Evolutionary conservation across 2,888 invertebrate genomes (phyloP).

Genomic region (Ceratothoa steindachneri): DNA sequence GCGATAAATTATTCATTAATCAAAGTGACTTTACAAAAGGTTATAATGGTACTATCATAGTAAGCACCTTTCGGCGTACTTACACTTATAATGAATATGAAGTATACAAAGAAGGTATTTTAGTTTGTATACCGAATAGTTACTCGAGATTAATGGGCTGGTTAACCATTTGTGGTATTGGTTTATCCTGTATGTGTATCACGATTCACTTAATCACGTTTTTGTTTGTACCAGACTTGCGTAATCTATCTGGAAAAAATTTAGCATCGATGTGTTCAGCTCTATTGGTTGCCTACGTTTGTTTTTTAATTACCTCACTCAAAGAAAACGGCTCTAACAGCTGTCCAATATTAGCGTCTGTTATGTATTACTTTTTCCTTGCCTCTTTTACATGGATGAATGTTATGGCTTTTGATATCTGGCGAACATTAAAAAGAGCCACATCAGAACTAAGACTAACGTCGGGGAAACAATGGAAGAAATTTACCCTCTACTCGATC

Average conservation of each 20-base stretch:
- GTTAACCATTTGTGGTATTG: conserved; percentile 55
- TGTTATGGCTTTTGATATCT: conserved; percentile 58
- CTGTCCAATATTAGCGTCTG: conserved; percentile 55
- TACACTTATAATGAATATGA: conserved; percentile 52
- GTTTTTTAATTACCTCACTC: conserved; percentile 55
- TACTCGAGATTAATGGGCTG: conserved; percentile 53
- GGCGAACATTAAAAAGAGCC: conserved; percentile 55
- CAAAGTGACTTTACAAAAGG: conserved; percentile 52
- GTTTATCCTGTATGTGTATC: conserved; percentile 56
- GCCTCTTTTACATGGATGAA: conserved; percentile 60
- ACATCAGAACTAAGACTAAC: conserved; percentile 55
- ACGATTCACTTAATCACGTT: conserved; percentile 56
- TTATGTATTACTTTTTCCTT: conserved; percentile 57
- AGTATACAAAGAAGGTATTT: conserved; percentile 51
- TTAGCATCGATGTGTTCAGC: conserved; percentile 57
- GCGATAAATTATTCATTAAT: conserved; percentile 53
- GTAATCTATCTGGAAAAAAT: conserved; percentile 58
- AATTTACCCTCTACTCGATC: conserved; percentile 54
- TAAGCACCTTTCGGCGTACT: conserved; percentile 52
- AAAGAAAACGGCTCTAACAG: conserved; percentile 49
- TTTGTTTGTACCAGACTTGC: conserved; percentile 55
- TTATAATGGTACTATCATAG: conserved; percentile 52
- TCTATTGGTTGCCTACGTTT: conserved; percentile 56
- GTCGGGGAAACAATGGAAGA: conserved; percentile 53
- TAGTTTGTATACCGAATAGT: conserved; percentile 52